These are phyloP conservation scores for Belgica antarctica DNA, from an alignment of 2,888 invertebrate genomes.

Conservation along the genomic window DNA sequence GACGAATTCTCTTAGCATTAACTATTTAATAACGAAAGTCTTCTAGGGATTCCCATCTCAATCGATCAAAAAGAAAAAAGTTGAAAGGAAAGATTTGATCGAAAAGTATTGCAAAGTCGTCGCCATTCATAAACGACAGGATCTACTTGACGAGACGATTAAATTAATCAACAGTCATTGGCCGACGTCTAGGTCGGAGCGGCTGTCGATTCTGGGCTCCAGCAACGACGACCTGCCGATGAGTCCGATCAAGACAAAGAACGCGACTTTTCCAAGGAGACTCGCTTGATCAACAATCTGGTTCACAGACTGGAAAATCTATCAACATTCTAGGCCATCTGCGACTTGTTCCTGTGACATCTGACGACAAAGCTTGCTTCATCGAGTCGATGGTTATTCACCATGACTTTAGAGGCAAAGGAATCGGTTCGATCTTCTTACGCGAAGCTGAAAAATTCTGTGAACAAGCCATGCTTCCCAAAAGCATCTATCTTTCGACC, in stretches of 20 bases:
- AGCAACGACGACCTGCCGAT: slow-evolving; percentile 73
- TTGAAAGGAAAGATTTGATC: slow-evolving; percentile 8
- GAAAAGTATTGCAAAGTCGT: slow-evolving; percentile 57
- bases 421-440: slow-evolving; percentile 74
- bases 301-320: neutral
- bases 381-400: slow-evolving; percentile 80
- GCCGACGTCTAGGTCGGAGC: slow-evolving; percentile 77
- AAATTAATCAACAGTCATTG: slow-evolving; percentile 81
- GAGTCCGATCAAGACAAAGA: slow-evolving; percentile 58
- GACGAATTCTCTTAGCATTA: neutral
- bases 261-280: slow-evolving; percentile 49
- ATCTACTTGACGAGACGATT: slow-evolving; percentile 70
- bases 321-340: slow-evolving; percentile 70
- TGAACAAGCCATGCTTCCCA: slow-evolving; percentile 61
- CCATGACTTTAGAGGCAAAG: slow-evolving; percentile 68
- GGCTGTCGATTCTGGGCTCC: slow-evolving; percentile 70
- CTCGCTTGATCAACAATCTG: slow-evolving; percentile 12
- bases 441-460: slow-evolving; percentile 72
- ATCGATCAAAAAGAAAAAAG: neutral
- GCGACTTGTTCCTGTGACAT: slow-evolving; percentile 71
- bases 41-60: slow-evolving; percentile 23
- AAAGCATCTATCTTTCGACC: slow-evolving; percentile 67
- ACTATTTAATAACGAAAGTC: neutral
- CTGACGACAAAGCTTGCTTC: slow-evolving; percentile 69
- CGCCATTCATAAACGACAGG: slow-evolving; percentile 69